These are phyloP conservation scores for Pharmacophagus antenor DNA, from an alignment of 2,888 invertebrate species.

Conservation along the genomic window DNA sequence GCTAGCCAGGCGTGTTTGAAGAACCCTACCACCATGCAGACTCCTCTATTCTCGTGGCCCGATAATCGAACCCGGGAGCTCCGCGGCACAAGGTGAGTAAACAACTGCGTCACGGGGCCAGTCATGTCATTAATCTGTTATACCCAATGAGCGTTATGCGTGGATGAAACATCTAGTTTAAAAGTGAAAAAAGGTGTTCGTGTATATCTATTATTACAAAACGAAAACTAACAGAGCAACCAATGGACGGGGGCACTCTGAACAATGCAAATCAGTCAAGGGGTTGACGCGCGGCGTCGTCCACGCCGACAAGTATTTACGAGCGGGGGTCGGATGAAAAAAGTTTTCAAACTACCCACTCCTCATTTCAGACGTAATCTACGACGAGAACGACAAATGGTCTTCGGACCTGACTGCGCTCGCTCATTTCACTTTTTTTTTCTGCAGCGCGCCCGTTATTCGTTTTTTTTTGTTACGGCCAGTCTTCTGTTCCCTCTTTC, in stretches of 20 bases:
- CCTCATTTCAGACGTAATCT: constrained; percentile 76
- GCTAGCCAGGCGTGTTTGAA: too few relatives aligned
- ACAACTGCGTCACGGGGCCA: too few relatives aligned
- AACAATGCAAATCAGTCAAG: constrained; percentile 64
- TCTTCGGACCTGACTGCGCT: constrained; percentile 68
- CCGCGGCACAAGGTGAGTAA: too few relatives aligned
- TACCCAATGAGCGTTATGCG: too few relatives aligned
- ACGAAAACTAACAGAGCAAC: constrained; percentile 12
- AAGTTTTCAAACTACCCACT: constrained; percentile 69
- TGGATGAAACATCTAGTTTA: too few relatives aligned
- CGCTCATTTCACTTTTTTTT: constrained; percentile 35
- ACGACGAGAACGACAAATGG: constrained; percentile 59
- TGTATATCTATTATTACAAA: neutral
- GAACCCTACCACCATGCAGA: too few relatives aligned
- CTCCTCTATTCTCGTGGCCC: too few relatives aligned
- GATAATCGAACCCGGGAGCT: too few relatives aligned
- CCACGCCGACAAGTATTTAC: constrained; percentile 58
- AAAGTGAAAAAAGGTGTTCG: too few relatives aligned
- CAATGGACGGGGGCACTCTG: constrained; percentile 19
- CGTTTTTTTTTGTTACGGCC: constrained; percentile 33
- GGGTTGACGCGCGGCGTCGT: constrained; percentile 53
- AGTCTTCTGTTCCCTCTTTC: constrained; percentile 23
- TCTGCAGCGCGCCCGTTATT: constrained; percentile 32
- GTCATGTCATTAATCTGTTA: too few relatives aligned
- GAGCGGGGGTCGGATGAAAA: constrained; percentile 50